Evolutionary conservation across 2,797 vertebrate species (phyloP).

Genomic region (Coilia nasus): DNA sequence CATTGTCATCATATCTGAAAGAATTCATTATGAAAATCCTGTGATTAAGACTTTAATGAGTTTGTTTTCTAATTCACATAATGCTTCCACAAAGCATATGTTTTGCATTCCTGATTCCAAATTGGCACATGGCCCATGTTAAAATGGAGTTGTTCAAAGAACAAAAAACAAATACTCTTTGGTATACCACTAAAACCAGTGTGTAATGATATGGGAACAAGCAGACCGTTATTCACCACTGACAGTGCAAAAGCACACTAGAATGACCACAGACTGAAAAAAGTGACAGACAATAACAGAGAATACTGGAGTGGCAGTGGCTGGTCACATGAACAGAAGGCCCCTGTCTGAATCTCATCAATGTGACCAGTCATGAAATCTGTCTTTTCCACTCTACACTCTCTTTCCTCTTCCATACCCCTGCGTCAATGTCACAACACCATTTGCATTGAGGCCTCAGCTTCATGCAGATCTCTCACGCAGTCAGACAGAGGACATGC

Average conservation of each 20-base stretch:
- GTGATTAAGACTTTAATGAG: too few species aligned
- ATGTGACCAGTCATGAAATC: slow-evolving; percentile 22
- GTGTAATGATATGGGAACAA: not conserved
- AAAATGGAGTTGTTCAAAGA: not conserved
- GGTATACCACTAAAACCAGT: not conserved
- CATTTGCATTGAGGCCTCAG: slow-evolving; percentile 33
- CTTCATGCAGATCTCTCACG: slow-evolving; percentile 45
- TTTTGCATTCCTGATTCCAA: too few species aligned
- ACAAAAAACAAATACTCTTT: not conserved
- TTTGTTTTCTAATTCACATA: too few species aligned
- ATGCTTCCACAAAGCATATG: too few species aligned
- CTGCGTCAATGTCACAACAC: slow-evolving; percentile 42
- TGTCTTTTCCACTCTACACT: slow-evolving; percentile 15
- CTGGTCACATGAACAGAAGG: not conserved
- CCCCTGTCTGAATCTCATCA: not conserved
- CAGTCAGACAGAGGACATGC: slow-evolving; percentile 39
- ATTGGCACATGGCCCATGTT: not conserved
- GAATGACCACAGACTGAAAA: not conserved
- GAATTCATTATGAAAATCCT: too few species aligned
- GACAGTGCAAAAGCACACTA: not conserved
- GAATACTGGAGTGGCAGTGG: not conserved
- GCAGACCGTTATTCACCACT: not conserved
- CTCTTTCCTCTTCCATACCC: slow-evolving; percentile 24
- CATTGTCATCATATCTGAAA: too few species aligned
- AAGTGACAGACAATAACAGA: not conserved